Base-by-base conservation (phyloP, 2,888 invertebrate species). In the Drosophila rubida region DNA sequence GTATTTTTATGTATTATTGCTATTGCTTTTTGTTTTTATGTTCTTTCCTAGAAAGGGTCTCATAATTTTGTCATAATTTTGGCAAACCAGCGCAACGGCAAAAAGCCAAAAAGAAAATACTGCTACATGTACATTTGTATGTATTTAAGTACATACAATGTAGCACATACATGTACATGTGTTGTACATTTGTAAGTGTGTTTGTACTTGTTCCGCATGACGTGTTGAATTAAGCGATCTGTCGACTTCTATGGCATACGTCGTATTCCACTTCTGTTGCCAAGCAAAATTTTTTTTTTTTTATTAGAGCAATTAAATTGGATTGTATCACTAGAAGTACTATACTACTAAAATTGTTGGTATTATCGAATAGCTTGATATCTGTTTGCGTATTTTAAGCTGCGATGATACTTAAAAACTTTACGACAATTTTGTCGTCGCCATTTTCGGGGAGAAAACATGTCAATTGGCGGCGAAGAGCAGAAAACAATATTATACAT, bases 31-130 rank as follows among this genome's bases (percentile, higher is more conserved):
- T 69, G 44, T 69, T 60, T 69, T 65, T 54, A 55, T 75, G 23
- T 65, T 63, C 70, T 69, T 79, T 79, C 73, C 68, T 61, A 71
- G 77, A 79, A 81, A 81, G 81, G 77, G 80, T 70, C 70, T 76
- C 74, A 80, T 84, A 76, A 83, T 78, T 78, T 83, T 80, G 73
- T 73, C 81, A 80, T 85, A 78, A 71, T 82, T 80, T 85, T 82
- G 82, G 83, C 86, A 85, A 68, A 37, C 59, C 68, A 75, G 54
- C 59, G 35, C 53, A 53, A 59, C 63, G 69, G 77, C 75, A 79
- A 62, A 59, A 59, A 72, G 80, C 72, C 78, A 79, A 81, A 79
- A 66, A 65, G 41, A 67, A 71, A 57, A 61, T 41, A 69, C 49
- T 39, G 19, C 27, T 62, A 68, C 39, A 61, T 57, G 16, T 19